A percentile compares a stretch with the other conserved stretches of the same genome.
phyloP scores from a whole-genome alignment of 2,113 vertebrate species.

The Paedocypris sp. region DNA sequence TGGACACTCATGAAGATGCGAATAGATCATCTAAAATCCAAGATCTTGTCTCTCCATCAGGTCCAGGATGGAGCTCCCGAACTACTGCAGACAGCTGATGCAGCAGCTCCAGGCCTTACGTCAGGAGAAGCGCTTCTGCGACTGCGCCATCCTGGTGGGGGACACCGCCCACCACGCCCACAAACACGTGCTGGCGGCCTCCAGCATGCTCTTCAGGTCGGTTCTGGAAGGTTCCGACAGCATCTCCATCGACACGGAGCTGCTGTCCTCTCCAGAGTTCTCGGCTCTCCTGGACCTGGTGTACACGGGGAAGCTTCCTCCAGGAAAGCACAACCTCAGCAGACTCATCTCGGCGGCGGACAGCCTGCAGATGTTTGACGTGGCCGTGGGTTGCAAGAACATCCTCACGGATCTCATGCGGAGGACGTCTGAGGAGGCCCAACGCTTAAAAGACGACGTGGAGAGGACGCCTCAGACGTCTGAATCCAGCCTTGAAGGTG shows the following conservation, averaged over 20 bases:
- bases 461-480: no score
- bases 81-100: slow-evolving; percentile 74
- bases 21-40: neutral
- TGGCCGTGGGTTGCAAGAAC: slow-evolving; percentile 76
- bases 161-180: slow-evolving; percentile 67
- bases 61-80: slow-evolving; percentile 67
- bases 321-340: slow-evolving; percentile 76
- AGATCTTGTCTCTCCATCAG: neutral
- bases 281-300: slow-evolving; percentile 72
- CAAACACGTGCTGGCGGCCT: slow-evolving; percentile 76
- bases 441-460: no score
- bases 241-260: slow-evolving; percentile 67
- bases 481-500: no score
- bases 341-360: slow-evolving; percentile 71
- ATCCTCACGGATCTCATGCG: slow-evolving; percentile 67
- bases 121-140: slow-evolving; percentile 74
- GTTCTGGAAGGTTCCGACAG: slow-evolving; percentile 69
- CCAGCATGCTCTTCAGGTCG: slow-evolving; percentile 79
- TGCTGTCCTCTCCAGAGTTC: slow-evolving; percentile 76
- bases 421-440: slow-evolving; percentile 23
- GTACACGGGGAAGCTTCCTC: slow-evolving; percentile 71
- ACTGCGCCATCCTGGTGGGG: slow-evolving; percentile 73
- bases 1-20: no score
- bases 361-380: slow-evolving; percentile 86
- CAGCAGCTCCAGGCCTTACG: slow-evolving; percentile 72